Percentiles rank a stretch among this genome's conserved stretches.
Evolutionary conservation across 2,888 invertebrate genomes (phyloP).

Genomic region (Leptopilina syphax): DNA sequence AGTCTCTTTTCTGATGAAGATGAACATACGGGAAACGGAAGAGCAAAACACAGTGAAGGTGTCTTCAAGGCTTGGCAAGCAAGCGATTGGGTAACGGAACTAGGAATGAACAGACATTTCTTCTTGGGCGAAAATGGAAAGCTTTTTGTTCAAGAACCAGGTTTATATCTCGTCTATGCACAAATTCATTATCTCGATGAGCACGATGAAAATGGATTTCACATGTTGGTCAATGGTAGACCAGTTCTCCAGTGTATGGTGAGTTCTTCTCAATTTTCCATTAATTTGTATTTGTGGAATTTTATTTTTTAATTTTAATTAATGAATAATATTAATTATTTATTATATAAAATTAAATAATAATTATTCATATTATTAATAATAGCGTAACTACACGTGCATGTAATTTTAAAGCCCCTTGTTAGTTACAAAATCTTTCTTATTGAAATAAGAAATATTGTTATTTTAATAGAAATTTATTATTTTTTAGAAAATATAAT

Average conservation of each 20-base stretch:
- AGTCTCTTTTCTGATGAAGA: slow-evolving; percentile 62
- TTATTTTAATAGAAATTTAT: no score
- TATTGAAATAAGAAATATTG: no score
- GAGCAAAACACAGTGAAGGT: slow-evolving; percentile 81
- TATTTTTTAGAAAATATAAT: no score
- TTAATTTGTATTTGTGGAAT: neutral
- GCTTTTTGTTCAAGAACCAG: slow-evolving; percentile 83
- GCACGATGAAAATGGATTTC: slow-evolving; percentile 87
- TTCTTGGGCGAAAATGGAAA: slow-evolving; percentile 80
- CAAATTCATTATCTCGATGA: slow-evolving; percentile 90
- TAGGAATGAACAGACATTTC: slow-evolving; percentile 82
- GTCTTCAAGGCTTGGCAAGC: slow-evolving; percentile 83
- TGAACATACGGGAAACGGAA: slow-evolving; percentile 81
- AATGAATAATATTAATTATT: neutral
- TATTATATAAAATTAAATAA: no score
- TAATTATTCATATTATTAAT: no score
- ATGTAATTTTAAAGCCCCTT: no score
- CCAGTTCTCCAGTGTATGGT: slow-evolving; percentile 85
- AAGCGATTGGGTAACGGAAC: slow-evolving; percentile 81
- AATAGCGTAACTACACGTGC: no score
- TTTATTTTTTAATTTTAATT: neutral
- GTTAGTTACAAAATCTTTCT: no score
- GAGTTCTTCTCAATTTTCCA: slow-evolving; percentile 33
- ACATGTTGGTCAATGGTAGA: slow-evolving; percentile 81
- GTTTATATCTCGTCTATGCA: slow-evolving; percentile 87